Evolutionary conservation across 64 coral and sea anemone genomes (phyloP), one percentile per base, ranked within the genome.

Genomic region (Pocillopora verrucosa): DNA sequence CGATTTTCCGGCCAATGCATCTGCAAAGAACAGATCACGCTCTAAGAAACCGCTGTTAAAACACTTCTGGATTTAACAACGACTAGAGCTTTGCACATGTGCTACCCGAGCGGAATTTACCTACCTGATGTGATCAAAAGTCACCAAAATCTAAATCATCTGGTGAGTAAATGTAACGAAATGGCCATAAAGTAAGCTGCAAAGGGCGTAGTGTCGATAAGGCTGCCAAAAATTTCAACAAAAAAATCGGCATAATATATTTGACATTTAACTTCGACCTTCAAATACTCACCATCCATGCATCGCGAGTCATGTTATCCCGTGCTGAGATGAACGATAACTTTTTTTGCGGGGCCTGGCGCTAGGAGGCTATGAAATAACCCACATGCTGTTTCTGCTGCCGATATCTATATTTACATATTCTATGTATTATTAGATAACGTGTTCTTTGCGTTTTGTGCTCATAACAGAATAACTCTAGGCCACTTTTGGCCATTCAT

Each of bases 41-140:
- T 51, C 41, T 7, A 7, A 51, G 41, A 51, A 51, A 51, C 41
- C 41, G 41, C 22, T 69, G 24, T 69, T 69, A 69, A 67, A 69
- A 69, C 22, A 4, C 65, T 10, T n/a, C 10, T 69, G 20, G 65
- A 24, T n/a, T 10, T n/a, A 69, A n/a, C 65, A 69, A 69, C 65
- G 24, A 7, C 41, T 51, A 51, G 41, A 51, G 41, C 41, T 51
- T 51, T 51, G 41, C 7, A 51, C 41, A 51, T 3, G 41, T 51
- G 41, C 41, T 51, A 51, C 41, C 3, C 41, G 41, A 7, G 41
- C 41, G 41, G 41, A 51, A 4, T 51, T 51, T 69, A 56, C 76
- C 19, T 77, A 79, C 77, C 77, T 79, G 77, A 9, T 79, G 16
- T 30, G 77, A 79, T 79, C 57, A 60, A 60, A 22, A 22, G 60